Conservation (phyloP, 2,797 vertebrate genomes). For the Sorex maritimensis region DNA sequence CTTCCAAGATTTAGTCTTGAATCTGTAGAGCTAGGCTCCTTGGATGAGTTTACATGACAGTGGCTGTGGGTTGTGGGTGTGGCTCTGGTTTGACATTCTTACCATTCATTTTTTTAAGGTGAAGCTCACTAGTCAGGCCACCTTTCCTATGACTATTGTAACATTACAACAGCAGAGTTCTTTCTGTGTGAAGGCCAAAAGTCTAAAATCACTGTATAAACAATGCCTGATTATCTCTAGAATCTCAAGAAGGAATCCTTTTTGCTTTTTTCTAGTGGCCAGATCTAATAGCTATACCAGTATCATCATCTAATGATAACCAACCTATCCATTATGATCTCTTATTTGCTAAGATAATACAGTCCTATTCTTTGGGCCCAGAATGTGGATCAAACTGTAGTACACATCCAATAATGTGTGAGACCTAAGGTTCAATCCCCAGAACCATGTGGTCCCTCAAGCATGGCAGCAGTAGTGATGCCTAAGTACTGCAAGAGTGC, state of each 20-base stretch:
- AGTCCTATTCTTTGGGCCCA: background rate
- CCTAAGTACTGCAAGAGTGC: too few relatives aligned
- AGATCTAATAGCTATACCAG: background rate
- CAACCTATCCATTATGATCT: background rate
- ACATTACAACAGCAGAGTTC: background rate
- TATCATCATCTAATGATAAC: too few relatives aligned
- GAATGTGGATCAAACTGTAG: too few relatives aligned
- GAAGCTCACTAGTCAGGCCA: background rate
- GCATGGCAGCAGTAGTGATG: too few relatives aligned
- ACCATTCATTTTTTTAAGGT: background rate
- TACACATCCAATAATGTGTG: too few relatives aligned
- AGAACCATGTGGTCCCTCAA: too few relatives aligned
- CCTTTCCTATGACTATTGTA: background rate
- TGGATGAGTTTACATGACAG: background rate
- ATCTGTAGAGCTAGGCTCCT: too few relatives aligned
- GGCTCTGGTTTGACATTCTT: constrained; percentile 13
- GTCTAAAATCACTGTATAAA: background rate
- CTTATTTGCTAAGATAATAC: background rate
- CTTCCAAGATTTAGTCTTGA: too few relatives aligned
- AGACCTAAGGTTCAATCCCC: too few relatives aligned
- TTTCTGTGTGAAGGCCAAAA: background rate
- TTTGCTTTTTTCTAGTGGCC: constrained; percentile 33
- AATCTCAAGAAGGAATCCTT: background rate
- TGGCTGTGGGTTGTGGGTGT: background rate
- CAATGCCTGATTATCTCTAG: background rate